Percentiles rank a stretch among this genome's conserved stretches.
Conservation (phyloP, 2,113 vertebrate genomes). For the Galbula dea region DNA sequence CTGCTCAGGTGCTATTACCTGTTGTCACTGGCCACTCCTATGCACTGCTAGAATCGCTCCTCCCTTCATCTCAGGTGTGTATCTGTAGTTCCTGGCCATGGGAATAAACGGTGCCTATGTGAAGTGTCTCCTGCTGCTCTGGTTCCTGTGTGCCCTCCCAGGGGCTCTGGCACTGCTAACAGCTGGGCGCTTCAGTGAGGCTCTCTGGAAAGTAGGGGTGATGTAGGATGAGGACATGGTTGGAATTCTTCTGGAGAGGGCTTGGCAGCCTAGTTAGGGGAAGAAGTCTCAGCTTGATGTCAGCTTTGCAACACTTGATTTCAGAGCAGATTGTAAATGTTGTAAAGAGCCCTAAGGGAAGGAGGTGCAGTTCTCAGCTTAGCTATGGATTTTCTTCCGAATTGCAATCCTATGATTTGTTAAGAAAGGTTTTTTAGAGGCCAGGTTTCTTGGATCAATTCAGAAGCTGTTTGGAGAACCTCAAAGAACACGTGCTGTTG, state of each 20-base stretch:
- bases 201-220: background rate
- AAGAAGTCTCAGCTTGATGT: background rate
- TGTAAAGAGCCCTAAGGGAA: background rate
- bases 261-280: background rate
- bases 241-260: background rate
- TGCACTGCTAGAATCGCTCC: background rate
- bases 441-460: fast-evolving
- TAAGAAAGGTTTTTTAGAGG: background rate
- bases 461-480: background rate
- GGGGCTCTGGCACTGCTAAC: background rate
- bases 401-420: background rate
- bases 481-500: background rate
- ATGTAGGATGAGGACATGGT: background rate
- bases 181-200: background rate
- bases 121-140: no score
- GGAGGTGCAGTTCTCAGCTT: background rate
- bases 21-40: background rate
- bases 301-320: background rate
- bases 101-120: background rate
- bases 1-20: background rate
- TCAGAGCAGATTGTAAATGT: background rate
- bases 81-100: background rate
- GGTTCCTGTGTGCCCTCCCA: background rate
- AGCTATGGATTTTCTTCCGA: background rate
- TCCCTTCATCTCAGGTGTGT: background rate